Base-by-base conservation (phyloP, 1,140 invertebrate genomes). In the Leptinotarsa lineolata region DNA sequence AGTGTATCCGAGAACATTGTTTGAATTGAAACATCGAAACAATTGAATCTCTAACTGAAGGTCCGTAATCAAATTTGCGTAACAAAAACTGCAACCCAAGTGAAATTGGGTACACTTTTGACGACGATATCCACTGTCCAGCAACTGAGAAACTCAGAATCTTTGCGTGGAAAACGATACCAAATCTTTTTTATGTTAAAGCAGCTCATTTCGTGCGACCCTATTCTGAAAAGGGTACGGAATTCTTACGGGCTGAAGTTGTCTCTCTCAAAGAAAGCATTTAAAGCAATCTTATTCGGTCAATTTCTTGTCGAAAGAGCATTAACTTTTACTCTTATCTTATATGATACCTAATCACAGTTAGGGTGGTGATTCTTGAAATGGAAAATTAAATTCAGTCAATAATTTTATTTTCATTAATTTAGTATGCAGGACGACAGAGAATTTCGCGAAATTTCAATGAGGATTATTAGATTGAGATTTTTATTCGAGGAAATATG, bases 221-320 rank as follows among this genome's bases (percentile, higher is more conserved):
- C 64, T 39, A 18, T 66, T 39, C 64, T 30, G 30, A 66, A 66
- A 66, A 39, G 30, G 30, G 22, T 22, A 39, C 30, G 30, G 8
- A 6, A 11, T 22, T 66, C 64, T 22, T 39, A 66, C 30, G 64
- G 64, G 64, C 39, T 66, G 39, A 66, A 66, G n/a, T 22, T 66
- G 64, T 66, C 64, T 30, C 64, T 66, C 30, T 66, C 64, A 66
- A 66, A 66, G 64, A 66, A 66, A 66, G 30, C 64, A 66, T 66
- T 66, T 66, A 66, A 66, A 66, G 22, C 21, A 66, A 66, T 66
- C 39, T 39, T 39, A 66, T 66, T 66, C n/a, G 30, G 64, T 30
- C 64, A 66, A 66, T 66, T 66, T 39, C 21, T 39, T 66, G 30
- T 16, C 8, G 30, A 11, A 4, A 39, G 18, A 2, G 59, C 4